Evolutionary conservation across 2,797 vertebrate species (phyloP), one percentile per base, ranked within the genome.

Genomic region (Phoeniculus purpureus): DNA sequence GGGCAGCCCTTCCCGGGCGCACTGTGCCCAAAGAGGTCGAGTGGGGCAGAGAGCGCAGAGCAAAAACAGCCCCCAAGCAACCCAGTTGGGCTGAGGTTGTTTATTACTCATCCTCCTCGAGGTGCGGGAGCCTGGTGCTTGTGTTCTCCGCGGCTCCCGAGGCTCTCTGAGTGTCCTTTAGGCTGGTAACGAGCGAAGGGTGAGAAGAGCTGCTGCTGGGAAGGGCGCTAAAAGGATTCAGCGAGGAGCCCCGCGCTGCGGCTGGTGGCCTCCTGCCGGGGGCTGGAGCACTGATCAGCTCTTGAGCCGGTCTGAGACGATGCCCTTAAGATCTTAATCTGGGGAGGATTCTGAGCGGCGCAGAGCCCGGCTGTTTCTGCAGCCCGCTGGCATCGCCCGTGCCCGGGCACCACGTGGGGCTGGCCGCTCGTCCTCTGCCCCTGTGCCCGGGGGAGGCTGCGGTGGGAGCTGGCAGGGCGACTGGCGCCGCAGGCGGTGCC

Each of bases 81-180:
- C 87, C 93, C 68, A 62, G 14, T 78, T 89, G 78, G 52, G n/a
- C 54, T 89, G 64, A 67, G 85, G 76, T 60, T 74, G 51, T 71
- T 31, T 70, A 25, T 92, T 81, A n/a, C 65, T 91, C 31, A 76
- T 52, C 27, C 61, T 87, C 31, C 67, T 82, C 75, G 64, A 61
- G 56, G 68, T 88, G 85, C 92, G 83, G 19, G 19, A 71, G 51
- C 60, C 66, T 66, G 64, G 22, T 64, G 56, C 78, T 89, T 27
- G 23, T 78, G 62, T 50, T 85, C 61, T 15, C 16, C 3, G 25
- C 50, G 67, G 61, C 84, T 79, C 37, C 51, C 32, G 52, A 43
- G 66, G 29, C 43, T 27, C 18, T 31, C 21, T 16, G 10, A 89
- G 74, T 50, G 64, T 61, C 59, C 84, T 91, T 68, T 43, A 34